Evolutionary conservation across 2,888 invertebrate genomes (phyloP).

Genomic region (Latheticus oryzae): DNA sequence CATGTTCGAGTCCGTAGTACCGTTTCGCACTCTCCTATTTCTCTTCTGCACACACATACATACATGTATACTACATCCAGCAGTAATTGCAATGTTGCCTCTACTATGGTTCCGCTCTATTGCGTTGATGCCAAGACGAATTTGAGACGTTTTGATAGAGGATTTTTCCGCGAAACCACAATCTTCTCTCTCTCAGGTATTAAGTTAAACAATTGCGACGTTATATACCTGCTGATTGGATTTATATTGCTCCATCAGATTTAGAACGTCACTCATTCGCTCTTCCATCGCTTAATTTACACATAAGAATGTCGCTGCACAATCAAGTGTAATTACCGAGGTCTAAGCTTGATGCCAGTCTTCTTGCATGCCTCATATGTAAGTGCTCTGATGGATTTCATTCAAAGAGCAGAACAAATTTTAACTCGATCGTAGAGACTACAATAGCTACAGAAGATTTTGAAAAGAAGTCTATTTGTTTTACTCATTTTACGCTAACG

Average conservation of each 20-base stretch:
- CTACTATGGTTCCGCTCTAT: slow-evolving; percentile 5
- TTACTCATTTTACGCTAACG: too few relatives aligned
- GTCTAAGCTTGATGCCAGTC: slow-evolving; percentile 33
- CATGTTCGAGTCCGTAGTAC: slow-evolving; percentile 17
- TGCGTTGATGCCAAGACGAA: too few relatives aligned
- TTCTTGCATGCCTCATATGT: slow-evolving; percentile 19
- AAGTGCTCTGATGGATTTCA: slow-evolving; percentile 26
- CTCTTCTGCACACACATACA: slow-evolving; percentile 6
- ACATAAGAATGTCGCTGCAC: slow-evolving; percentile 55
- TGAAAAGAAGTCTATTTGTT: too few relatives aligned
- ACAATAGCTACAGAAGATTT: too few relatives aligned
- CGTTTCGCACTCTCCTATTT: slow-evolving; percentile 15
- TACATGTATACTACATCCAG: too few relatives aligned
- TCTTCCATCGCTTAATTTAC: slow-evolving; percentile 50
- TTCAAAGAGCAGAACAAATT: slow-evolving; percentile 24
- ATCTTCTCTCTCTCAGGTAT: too few relatives aligned
- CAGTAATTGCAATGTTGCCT: slow-evolving; percentile 1
- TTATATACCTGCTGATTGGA: slow-evolving; percentile 54
- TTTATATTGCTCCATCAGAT: slow-evolving; percentile 53
- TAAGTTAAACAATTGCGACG: slow-evolving; percentile 44
- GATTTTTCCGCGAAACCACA: too few relatives aligned
- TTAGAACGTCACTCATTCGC: slow-evolving; percentile 49
- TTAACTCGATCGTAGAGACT: too few relatives aligned
- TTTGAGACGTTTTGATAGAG: too few relatives aligned
- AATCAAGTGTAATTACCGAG: slow-evolving; percentile 52